phyloP scores from a whole-genome alignment of 2,113 vertebrate genomes.

The Corythornis madagascariensis region DNA sequence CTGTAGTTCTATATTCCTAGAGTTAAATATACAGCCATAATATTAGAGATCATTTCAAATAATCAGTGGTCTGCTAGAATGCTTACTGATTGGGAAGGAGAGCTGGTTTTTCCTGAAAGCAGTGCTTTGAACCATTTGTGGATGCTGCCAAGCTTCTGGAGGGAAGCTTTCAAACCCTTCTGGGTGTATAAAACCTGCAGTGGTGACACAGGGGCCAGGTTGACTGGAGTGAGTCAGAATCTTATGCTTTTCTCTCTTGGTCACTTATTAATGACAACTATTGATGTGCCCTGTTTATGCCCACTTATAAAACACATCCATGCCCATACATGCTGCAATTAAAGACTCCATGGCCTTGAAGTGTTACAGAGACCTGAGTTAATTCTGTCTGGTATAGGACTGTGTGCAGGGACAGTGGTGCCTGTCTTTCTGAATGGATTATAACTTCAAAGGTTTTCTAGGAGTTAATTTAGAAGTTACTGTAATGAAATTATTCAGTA shows the following conservation, averaged over 20 bases:
- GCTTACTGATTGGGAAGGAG: background rate
- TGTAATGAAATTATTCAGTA: background rate
- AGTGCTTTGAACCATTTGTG: background rate
- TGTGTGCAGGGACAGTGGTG: background rate
- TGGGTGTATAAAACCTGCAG: background rate
- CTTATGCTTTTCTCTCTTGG: background rate
- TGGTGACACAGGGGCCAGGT: background rate
- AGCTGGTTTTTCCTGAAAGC: background rate
- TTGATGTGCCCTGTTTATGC: background rate
- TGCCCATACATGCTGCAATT: background rate
- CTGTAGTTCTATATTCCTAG: background rate
- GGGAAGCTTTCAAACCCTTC: background rate
- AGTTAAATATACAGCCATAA: background rate
- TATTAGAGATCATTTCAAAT: background rate
- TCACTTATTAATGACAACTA: constrained; percentile 12
- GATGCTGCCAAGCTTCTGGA: background rate
- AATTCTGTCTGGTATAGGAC: background rate
- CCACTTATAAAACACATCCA: background rate
- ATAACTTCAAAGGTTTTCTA: background rate
- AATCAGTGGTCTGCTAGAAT: background rate
- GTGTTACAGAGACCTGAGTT: background rate
- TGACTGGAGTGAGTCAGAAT: background rate
- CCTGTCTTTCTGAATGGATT: background rate
- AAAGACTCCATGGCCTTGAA: background rate
- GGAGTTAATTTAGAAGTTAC: background rate